phyloP scores from a whole-genome alignment of 2,113 vertebrate species.

The Sceloporus undulatus region DNA sequence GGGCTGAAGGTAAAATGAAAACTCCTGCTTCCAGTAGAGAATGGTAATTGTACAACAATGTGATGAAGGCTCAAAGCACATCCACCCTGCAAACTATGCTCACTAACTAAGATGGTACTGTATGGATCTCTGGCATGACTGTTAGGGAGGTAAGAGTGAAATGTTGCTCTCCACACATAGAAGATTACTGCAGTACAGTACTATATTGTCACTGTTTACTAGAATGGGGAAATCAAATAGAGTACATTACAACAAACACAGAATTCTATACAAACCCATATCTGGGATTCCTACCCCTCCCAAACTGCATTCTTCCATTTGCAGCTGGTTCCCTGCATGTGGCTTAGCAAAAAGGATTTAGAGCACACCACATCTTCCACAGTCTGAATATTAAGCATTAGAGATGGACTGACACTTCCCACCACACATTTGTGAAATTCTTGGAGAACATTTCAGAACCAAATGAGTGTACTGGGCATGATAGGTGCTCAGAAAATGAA shows the following conservation, averaged over 20 bases:
- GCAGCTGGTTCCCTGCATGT: not conserved
- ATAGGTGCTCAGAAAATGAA: not conserved
- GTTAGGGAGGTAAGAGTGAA: not conserved
- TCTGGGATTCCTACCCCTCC: no score
- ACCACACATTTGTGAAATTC: not conserved
- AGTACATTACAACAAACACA: not conserved
- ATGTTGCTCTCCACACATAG: not conserved
- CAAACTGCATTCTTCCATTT: not conserved
- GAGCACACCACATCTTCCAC: not conserved
- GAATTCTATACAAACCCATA: not conserved
- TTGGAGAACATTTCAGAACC: not conserved
- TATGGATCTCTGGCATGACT: not conserved
- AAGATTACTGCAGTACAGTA: not conserved
- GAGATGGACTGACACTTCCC: not conserved
- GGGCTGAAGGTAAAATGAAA: not conserved
- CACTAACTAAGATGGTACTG: not conserved
- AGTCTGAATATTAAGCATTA: not conserved
- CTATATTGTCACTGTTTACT: not conserved
- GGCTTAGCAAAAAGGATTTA: not conserved
- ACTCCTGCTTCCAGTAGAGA: not conserved
- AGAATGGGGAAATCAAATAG: not conserved
- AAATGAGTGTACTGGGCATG: not conserved
- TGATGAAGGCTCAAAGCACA: not conserved
- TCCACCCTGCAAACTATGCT: not conserved
- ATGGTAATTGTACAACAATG: not conserved